These are phyloP conservation scores for Labeo rohita DNA, from an alignment of 2,113 vertebrate genomes.

Conservation along the genomic window DNA sequence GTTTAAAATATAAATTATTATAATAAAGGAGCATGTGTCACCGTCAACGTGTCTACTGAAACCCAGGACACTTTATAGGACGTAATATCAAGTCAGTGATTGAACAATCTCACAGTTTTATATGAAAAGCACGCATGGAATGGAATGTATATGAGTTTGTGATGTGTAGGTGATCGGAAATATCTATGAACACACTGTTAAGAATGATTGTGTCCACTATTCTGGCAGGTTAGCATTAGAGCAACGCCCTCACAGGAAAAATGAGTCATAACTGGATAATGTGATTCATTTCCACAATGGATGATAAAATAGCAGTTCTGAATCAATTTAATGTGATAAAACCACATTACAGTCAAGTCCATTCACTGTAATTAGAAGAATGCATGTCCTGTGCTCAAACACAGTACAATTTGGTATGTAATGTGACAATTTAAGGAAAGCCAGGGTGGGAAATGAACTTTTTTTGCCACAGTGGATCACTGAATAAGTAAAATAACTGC, in stretches of 20 bases:
- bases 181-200: conserved; percentile 11
- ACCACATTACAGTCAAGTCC: background rate
- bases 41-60: background rate
- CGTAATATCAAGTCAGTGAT: background rate
- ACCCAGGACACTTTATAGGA: background rate
- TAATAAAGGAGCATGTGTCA: background rate
- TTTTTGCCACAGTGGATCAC: background rate
- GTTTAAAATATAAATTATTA: background rate
- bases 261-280: conserved; percentile 63
- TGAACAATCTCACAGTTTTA: background rate
- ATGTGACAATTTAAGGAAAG: conserved; percentile 33
- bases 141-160: background rate
- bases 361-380: background rate
- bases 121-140: background rate
- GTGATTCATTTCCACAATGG: conserved; percentile 63
- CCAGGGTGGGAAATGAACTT: background rate
- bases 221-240: conserved; percentile 36
- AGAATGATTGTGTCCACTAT: conserved; percentile 37
- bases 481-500: background rate
- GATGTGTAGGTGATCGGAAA: conserved; percentile 34
- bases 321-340: conserved; percentile 16
- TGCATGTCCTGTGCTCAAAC: conserved; percentile 1
- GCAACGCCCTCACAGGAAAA: conserved; percentile 59
- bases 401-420: background rate
- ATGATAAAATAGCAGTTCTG: conserved; percentile 52